phyloP scores from a whole-genome alignment of 2,113 vertebrate species.

The Hemiprocne comata region DNA sequence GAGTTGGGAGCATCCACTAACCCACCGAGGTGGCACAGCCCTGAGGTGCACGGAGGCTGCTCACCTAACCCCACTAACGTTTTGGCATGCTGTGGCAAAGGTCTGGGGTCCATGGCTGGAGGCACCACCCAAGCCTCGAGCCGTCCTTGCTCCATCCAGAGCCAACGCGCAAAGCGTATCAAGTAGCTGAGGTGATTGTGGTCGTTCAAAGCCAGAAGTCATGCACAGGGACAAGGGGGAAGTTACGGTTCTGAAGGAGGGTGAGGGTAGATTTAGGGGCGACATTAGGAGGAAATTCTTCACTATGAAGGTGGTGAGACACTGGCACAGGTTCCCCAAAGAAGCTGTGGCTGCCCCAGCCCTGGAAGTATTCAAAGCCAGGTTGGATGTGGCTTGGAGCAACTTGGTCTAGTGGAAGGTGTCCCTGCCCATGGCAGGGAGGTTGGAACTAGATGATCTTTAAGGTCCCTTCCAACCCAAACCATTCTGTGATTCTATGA shows the following conservation, averaged over 20 bases:
- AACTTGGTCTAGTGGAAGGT: too few relatives aligned
- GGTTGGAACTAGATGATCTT: too few relatives aligned
- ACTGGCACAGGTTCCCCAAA: too few relatives aligned
- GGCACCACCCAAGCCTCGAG: background rate
- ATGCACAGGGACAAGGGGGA: accelerated
- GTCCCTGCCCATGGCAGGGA: too few relatives aligned
- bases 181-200: accelerated
- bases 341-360: too few relatives aligned
- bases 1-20: conserved; percentile 46
- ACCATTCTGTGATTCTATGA: background rate
- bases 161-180: background rate
- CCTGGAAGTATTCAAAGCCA: too few relatives aligned
- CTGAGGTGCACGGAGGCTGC: background rate
- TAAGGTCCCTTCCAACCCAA: too few relatives aligned
- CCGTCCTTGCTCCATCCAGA: background rate
- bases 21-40: background rate
- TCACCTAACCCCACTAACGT: background rate
- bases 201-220: background rate
- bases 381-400: too few relatives aligned
- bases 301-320: too few relatives aligned
- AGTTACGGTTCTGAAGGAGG: background rate
- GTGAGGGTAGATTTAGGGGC: too few relatives aligned
- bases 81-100: background rate
- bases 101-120: background rate
- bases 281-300: too few relatives aligned